Conservation (phyloP, 2,797 vertebrate genomes). For the Choloepus didactylus region DNA sequence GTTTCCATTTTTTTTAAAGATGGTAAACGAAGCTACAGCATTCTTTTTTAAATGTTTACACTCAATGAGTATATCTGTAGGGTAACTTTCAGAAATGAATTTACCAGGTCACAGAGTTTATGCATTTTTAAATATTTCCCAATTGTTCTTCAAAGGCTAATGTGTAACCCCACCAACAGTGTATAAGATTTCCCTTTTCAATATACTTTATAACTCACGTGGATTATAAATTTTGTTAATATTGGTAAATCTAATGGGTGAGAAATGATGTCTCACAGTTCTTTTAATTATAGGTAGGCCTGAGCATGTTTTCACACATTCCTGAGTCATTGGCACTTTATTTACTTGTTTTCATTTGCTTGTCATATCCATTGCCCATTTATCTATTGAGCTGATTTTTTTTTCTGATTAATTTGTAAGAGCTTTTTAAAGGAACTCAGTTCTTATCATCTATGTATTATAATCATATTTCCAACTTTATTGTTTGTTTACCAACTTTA, state of each 20-base stretch:
- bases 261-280: background rate
- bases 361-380: background rate
- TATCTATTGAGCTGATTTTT: background rate
- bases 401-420: background rate
- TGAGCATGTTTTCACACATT: background rate
- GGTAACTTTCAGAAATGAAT: background rate
- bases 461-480: background rate
- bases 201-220: background rate
- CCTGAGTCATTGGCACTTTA: background rate
- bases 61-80: background rate
- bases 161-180: background rate
- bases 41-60: background rate
- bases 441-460: background rate
- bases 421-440: background rate
- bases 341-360: background rate
- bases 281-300: background rate
- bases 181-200: background rate
- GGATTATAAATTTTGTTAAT: background rate
- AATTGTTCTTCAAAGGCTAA: background rate
- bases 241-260: background rate
- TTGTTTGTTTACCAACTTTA: background rate
- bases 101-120: background rate
- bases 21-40: background rate
- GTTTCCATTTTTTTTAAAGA: background rate
- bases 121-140: background rate